Evolutionary conservation across 2,888 invertebrate species (phyloP).

Genomic region (Xylota segnis): DNA sequence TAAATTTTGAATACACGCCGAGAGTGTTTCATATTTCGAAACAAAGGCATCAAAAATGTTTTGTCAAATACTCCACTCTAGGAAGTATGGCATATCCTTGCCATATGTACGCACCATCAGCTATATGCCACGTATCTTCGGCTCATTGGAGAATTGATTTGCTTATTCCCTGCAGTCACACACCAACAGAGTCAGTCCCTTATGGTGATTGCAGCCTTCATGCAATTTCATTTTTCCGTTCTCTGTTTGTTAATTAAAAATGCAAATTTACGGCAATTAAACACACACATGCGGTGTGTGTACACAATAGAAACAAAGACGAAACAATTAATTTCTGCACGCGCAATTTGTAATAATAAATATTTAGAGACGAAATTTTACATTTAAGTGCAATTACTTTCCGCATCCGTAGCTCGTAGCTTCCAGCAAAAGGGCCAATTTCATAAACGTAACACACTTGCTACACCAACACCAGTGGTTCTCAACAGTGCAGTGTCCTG

Average conservation of each 20-base stretch:
- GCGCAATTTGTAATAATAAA: conserved; percentile 52
- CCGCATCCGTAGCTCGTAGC: conserved; percentile 18
- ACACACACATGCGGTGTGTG: not conserved
- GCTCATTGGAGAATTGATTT: not conserved
- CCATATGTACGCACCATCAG: not conserved
- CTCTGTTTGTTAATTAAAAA: conserved; percentile 4
- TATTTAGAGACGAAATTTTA: conserved; percentile 38
- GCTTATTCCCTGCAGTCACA: not conserved
- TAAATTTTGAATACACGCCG: conserved; percentile 44
- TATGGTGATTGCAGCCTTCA: not conserved
- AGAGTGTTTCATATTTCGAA: too few species aligned
- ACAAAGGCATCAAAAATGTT: conserved; percentile 21
- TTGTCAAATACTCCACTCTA: conserved; percentile 26
- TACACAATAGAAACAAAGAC: not conserved
- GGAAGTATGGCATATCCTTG: conserved; percentile 6
- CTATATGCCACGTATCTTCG: not conserved
- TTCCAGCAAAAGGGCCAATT: conserved; percentile 37
- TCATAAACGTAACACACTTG: conserved; percentile 14
- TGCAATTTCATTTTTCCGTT: not conserved
- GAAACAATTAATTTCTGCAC: conserved; percentile 24
- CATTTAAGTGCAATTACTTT: conserved; percentile 63
- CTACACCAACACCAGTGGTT: not conserved
- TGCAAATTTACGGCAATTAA: conserved; percentile 16
- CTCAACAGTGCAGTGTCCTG: not conserved
- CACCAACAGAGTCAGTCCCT: not conserved